Evolutionary conservation across 2,113 vertebrate genomes (phyloP).

Genomic region (Sylvietta virens): DNA sequence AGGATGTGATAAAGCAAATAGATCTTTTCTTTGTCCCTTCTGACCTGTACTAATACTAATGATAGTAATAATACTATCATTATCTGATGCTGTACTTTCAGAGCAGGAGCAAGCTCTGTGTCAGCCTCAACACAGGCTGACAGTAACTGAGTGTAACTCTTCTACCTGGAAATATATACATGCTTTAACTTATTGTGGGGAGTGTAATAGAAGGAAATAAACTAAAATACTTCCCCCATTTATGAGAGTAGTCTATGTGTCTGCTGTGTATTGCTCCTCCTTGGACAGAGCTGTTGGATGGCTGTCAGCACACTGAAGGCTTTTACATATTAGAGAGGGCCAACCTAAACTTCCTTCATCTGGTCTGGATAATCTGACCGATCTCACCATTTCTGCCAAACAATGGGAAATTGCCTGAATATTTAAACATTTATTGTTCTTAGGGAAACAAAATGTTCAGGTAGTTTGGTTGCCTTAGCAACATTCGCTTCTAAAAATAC

Average conservation of each 20-base stretch:
- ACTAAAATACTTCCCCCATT: neutral
- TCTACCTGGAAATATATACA: neutral
- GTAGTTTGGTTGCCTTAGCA: slow-evolving; percentile 75
- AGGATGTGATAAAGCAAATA: neutral
- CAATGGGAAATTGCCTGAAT: slow-evolving; percentile 75
- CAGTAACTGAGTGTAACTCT: neutral
- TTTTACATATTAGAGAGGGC: slow-evolving; percentile 18
- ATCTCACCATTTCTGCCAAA: slow-evolving; percentile 63
- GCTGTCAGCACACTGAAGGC: neutral
- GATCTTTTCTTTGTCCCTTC: neutral
- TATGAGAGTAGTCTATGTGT: neutral
- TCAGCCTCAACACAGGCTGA: neutral
- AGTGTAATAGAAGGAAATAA: neutral
- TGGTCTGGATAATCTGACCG: slow-evolving; percentile 56
- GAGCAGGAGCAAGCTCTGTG: neutral
- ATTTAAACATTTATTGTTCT: slow-evolving; percentile 78
- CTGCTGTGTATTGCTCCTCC: neutral
- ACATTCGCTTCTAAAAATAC: slow-evolving; percentile 78
- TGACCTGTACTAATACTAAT: neutral
- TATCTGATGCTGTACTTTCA: neutral
- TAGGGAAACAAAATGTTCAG: slow-evolving; percentile 78
- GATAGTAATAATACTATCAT: fast-evolving
- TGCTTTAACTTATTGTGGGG: neutral
- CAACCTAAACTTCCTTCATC: slow-evolving; percentile 47
- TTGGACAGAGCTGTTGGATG: neutral